These are phyloP conservation scores for Dinothrombium tinctorium DNA, from an alignment of 1,140 invertebrate species.

Conservation along the genomic window DNA sequence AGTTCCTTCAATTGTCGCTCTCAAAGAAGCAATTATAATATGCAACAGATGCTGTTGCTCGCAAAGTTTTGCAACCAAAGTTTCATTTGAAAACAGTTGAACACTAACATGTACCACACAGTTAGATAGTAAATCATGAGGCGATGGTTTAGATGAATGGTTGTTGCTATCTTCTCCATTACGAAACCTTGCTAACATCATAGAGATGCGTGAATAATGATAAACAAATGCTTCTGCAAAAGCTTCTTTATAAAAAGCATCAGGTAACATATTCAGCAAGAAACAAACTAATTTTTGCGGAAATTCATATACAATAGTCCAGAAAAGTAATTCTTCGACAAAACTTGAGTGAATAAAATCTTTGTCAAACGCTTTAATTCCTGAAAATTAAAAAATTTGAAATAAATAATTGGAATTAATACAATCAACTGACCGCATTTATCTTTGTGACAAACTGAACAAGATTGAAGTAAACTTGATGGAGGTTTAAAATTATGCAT, in stretches of 20 bases:
- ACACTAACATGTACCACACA: conserved; percentile 90
- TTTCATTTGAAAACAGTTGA: conserved; percentile 80
- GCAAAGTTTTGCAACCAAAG: conserved; percentile 63
- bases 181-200: conserved; percentile 55
- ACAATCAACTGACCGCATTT: not conserved
- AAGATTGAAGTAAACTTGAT: not conserved
- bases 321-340: conserved; percentile 86
- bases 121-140: conserved; percentile 52
- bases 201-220: conserved; percentile 75
- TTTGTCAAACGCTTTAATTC: conserved; percentile 5
- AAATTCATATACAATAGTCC: conserved; percentile 92
- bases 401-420: not conserved
- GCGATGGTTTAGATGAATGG: not conserved
- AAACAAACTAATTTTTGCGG: conserved; percentile 87
- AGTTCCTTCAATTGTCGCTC: conserved; percentile 50
- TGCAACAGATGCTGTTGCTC: conserved; percentile 66
- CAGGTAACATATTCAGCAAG: conserved; percentile 81
- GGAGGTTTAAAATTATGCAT: not conserved
- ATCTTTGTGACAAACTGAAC: not conserved
- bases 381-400: not conserved
- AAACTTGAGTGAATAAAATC: conserved; percentile 48
- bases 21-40: conserved; percentile 77
- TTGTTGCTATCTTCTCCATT: conserved; percentile 33
- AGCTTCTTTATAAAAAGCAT: conserved; percentile 81
- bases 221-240: conserved; percentile 79